A percentile compares a stretch with the other conserved stretches of the same genome.
Conservation (phyloP, 2,113 vertebrate genomes). For the Urocolius indicus region DNA sequence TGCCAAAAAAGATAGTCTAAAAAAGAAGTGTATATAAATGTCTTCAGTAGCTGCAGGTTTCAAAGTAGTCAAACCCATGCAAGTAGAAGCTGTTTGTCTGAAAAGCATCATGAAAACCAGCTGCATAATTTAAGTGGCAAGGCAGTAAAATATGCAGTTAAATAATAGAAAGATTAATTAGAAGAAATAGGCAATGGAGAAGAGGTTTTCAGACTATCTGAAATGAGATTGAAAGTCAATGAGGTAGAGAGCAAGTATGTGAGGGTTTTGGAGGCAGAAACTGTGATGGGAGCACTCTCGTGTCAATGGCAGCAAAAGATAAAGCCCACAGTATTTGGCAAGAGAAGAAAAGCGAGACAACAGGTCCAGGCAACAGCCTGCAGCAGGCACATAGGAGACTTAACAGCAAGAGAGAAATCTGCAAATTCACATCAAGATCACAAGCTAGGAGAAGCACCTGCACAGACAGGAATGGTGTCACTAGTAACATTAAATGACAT, state of each 20-base stretch:
- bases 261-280: background rate
- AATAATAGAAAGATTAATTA: constrained; percentile 36
- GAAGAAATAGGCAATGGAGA: background rate
- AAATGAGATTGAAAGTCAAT: background rate
- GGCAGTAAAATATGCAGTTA: constrained; percentile 7
- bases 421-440: background rate
- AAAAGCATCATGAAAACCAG: background rate
- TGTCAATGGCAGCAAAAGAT: background rate
- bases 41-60: background rate
- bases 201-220: background rate
- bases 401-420: background rate
- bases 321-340: background rate
- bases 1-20: background rate
- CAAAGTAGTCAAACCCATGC: background rate
- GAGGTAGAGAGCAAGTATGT: background rate
- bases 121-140: background rate
- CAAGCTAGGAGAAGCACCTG: background rate
- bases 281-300: background rate
- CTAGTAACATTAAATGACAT: background rate
- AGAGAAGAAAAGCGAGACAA: background rate
- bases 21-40: background rate
- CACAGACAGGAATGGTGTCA: background rate
- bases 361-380: background rate
- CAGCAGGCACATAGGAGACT: background rate
- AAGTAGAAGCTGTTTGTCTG: background rate